Conservation (phyloP, 1,140 invertebrate species). For the Platorchestia sp. region DNA sequence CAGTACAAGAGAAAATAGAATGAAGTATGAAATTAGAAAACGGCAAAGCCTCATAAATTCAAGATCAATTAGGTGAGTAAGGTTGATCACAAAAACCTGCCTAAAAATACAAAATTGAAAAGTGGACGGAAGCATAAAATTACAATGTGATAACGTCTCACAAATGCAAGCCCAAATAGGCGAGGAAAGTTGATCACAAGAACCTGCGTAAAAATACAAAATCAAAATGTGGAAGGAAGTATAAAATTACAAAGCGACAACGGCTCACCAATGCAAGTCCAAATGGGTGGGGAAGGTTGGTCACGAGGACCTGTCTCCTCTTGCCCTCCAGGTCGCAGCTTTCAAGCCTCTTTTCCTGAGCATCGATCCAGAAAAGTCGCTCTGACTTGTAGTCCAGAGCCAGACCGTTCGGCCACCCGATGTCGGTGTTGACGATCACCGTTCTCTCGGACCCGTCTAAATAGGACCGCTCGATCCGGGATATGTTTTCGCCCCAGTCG, state of each 20-base stretch:
- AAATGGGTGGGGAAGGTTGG: conserved; percentile 83
- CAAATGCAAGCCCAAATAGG: conserved; percentile 85
- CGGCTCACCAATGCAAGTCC: conserved; percentile 78
- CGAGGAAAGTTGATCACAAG: conserved; percentile 83
- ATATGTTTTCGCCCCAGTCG: conserved; percentile 90
- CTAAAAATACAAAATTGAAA: no score
- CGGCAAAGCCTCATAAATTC: conserved; percentile 74
- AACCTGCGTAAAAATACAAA: no score
- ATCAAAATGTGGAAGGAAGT: no score
- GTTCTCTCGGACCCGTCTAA: conserved; percentile 85
- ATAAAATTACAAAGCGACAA: background rate
- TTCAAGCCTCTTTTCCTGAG: conserved; percentile 90
- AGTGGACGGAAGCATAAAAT: background rate
- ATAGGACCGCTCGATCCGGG: conserved; percentile 89
- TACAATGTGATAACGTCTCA: conserved; percentile 6
- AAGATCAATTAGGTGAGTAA: conserved; percentile 87
- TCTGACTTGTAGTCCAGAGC: conserved; percentile 88
- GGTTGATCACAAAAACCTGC: conserved; percentile 80
- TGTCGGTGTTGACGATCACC: conserved; percentile 82
- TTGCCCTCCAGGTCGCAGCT: conserved; percentile 87
- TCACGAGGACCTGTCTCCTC: conserved; percentile 84
- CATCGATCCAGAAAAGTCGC: conserved; percentile 97
- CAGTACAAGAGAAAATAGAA: background rate
- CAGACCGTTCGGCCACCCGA: conserved; percentile 96
- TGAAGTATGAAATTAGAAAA: background rate